Percentiles rank a stretch among this genome's conserved stretches.
Conservation (phyloP, 2,797 vertebrate genomes). For the Pampus argenteus region DNA sequence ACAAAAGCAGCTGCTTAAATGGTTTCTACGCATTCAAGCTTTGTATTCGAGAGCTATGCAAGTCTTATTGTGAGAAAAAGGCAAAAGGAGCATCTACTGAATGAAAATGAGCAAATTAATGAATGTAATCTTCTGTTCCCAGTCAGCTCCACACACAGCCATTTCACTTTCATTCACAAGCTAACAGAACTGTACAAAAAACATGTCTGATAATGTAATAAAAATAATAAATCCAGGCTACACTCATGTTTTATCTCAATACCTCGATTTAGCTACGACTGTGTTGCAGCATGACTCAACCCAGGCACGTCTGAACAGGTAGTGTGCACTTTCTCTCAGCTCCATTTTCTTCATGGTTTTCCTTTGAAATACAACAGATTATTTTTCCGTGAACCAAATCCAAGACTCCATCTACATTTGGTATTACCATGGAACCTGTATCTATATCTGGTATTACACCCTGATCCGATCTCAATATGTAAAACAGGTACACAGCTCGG, state of each 20-base stretch:
- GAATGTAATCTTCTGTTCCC: conserved; percentile 60
- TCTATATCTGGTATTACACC: background rate
- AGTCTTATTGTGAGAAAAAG: conserved; percentile 57
- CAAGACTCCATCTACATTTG: background rate
- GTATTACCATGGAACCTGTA: background rate
- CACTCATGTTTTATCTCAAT: conserved; percentile 31
- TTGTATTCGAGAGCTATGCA: conserved; percentile 49
- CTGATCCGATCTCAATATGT: conserved; percentile 19
- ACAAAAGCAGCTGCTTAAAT: conserved; percentile 47
- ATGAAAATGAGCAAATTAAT: conserved; percentile 65
- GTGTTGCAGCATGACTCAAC: conserved; percentile 41
- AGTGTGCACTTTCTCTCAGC: background rate
- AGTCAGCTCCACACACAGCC: conserved; percentile 27
- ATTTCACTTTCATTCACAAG: conserved; percentile 35
- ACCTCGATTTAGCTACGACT: conserved; percentile 23
- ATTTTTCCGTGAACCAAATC: background rate
- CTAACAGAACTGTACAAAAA: conserved; percentile 62
- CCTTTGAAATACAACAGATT: background rate
- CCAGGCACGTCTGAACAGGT: conserved; percentile 30
- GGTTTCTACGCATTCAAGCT: conserved; percentile 54
- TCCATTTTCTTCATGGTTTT: background rate
- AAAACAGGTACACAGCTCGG: background rate
- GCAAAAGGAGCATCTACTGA: conserved; percentile 56
- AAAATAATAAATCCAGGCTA: conserved; percentile 45
- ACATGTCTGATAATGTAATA: conserved; percentile 46